These are phyloP conservation scores for Clupea harengus DNA, from an alignment of 2,113 vertebrate genomes.

Conservation along the genomic window DNA sequence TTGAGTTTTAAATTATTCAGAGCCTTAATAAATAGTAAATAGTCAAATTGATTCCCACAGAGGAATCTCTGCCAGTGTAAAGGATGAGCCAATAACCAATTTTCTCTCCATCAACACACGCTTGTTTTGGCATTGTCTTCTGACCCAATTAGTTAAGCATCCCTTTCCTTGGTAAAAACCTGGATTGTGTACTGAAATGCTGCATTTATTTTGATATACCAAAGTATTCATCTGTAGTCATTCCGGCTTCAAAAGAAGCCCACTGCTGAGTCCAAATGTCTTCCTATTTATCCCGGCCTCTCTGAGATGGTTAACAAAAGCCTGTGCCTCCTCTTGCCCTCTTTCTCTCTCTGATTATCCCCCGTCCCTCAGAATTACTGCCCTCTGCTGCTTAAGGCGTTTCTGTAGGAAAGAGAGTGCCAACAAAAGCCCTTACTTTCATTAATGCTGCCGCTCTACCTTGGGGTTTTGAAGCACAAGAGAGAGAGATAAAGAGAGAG, in stretches of 20 bases:
- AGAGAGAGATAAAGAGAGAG: background rate
- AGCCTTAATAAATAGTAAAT: background rate
- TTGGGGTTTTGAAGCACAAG: background rate
- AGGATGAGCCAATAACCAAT: conserved; percentile 16
- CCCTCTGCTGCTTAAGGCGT: background rate
- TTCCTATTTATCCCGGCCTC: background rate
- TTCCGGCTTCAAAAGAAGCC: conserved; percentile 24
- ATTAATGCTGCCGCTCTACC: background rate
- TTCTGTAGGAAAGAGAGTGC: background rate
- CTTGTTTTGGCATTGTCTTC: conserved; percentile 23
- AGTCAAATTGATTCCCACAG: background rate
- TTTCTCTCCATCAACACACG: background rate
- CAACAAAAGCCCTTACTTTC: background rate
- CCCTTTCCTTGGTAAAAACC: conserved; percentile 31
- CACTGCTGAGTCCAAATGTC: conserved; percentile 15
- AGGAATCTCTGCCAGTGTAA: background rate
- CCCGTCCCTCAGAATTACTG: background rate
- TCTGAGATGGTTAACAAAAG: background rate
- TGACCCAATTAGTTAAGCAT: conserved; percentile 33
- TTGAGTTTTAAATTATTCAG: background rate
- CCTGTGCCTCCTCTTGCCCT: background rate
- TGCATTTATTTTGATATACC: conserved; percentile 31
- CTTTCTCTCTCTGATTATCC: background rate
- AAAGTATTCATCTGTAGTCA: conserved; percentile 3
- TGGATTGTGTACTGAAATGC: conserved; percentile 20